Conservation (phyloP, 92 coral and sea anemone species). For the Bergia sp. region DNA sequence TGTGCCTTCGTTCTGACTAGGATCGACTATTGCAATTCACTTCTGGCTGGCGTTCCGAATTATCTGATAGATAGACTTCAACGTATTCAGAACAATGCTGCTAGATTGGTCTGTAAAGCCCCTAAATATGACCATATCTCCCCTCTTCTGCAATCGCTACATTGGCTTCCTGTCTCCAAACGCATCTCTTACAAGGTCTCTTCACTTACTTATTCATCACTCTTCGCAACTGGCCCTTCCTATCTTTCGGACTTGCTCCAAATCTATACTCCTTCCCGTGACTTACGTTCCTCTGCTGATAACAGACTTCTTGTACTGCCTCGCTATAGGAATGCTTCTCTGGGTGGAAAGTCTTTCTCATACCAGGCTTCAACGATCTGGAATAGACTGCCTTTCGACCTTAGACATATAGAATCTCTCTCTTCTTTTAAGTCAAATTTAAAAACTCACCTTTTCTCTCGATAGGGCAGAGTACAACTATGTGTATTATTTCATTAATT, state of each 20-base stretch:
- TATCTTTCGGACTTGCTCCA: constrained; percentile 26
- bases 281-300: constrained; percentile 19
- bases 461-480: constrained; percentile 1
- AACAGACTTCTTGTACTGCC: constrained; percentile 23
- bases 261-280: constrained; percentile 20
- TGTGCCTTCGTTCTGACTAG: constrained; percentile 21
- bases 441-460: constrained; percentile 12
- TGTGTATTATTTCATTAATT: constrained; percentile 22
- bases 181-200: constrained; percentile 25
- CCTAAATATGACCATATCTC: constrained; percentile 19
- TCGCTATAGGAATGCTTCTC: constrained; percentile 19
- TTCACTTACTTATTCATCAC: constrained; percentile 24
- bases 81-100: constrained; percentile 19
- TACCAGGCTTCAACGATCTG: constrained; percentile 20
- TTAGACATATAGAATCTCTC: constrained; percentile 24
- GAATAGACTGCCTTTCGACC: constrained; percentile 24
- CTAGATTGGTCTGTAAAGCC: constrained; percentile 20
- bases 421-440: constrained; percentile 19
- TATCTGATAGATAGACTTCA: constrained; percentile 18
- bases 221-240: constrained; percentile 25
- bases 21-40: constrained; percentile 19
- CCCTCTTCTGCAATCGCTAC: constrained; percentile 21
- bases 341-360: constrained; percentile 23
- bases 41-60: constrained; percentile 21
- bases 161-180: constrained; percentile 20